These are phyloP conservation scores for Orchestes rusci DNA, from an alignment of 2,888 invertebrate species.

Conservation along the genomic window DNA sequence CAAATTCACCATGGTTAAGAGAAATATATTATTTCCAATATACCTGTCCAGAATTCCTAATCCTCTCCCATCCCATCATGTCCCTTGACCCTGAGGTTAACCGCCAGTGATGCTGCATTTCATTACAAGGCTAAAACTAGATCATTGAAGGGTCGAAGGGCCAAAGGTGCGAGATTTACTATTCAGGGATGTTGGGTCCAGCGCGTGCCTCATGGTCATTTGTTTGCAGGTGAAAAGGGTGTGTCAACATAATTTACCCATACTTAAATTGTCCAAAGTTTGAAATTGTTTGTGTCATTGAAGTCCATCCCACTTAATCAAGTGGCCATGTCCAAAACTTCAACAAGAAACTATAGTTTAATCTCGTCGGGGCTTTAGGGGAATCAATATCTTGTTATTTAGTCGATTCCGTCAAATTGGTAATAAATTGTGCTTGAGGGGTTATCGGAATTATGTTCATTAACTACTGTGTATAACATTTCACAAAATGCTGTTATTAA, in stretches of 20 bases:
- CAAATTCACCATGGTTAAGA: conserved; percentile 13
- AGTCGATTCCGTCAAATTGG: conserved; percentile 26
- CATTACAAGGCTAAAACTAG: conserved; percentile 7
- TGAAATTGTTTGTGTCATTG: conserved; percentile 25
- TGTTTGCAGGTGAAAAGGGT: no score
- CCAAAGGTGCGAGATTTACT: no score
- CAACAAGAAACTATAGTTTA: conserved; percentile 24
- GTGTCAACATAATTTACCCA: no score
- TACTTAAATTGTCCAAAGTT: no score
- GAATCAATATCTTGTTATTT: conserved; percentile 28
- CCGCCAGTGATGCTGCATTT: conserved; percentile 6
- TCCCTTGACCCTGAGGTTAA: conserved; percentile 2
- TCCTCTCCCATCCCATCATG: no score
- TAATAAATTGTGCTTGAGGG: no score
- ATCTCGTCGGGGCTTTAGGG: conserved; percentile 26
- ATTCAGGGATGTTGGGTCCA: conserved; percentile 19
- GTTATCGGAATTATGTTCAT: no score
- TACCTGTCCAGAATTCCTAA: no score
- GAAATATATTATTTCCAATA: no score
- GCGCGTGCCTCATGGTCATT: conserved; percentile 12
- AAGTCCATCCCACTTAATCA: conserved; percentile 24
- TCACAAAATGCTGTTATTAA: no score
- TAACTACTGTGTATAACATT: conserved; percentile 15
- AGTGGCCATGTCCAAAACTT: conserved; percentile 25
- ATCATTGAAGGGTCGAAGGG: conserved; percentile 10